phyloP scores from a whole-genome alignment of 2,888 invertebrate species.

The Phalera bucephala region DNA sequence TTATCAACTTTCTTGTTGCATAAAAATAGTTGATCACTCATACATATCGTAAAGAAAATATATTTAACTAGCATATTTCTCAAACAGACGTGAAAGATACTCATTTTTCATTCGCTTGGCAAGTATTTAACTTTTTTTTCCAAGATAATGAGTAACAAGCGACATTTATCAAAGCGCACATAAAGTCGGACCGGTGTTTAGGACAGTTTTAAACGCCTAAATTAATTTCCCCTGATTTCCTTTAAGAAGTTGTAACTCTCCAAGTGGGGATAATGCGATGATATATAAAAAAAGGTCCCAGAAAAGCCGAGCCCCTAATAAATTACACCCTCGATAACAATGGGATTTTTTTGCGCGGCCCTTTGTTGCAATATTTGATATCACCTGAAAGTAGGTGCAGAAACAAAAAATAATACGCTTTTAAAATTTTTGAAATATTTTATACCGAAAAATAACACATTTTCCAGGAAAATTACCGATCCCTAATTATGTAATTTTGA shows the following conservation, averaged over 20 bases:
- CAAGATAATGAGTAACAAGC: constrained; percentile 36
- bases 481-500: too few species aligned
- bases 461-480: too few species aligned
- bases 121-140: constrained; percentile 15
- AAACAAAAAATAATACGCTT: constrained; percentile 22
- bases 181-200: constrained; percentile 68
- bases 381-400: constrained; percentile 70
- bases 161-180: constrained; percentile 68
- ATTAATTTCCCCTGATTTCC: constrained; percentile 82
- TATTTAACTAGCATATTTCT: background rate
- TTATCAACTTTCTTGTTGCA: too few species aligned
- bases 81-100: background rate
- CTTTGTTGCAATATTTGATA: constrained; percentile 83
- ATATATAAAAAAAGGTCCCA: constrained; percentile 83
- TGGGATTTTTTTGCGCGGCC: constrained; percentile 78
- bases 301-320: constrained; percentile 77
- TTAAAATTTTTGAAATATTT: constrained; percentile 7
- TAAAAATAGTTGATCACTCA: too few species aligned
- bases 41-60: too few species aligned
- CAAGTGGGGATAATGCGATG: constrained; percentile 82
- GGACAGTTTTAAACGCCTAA: constrained; percentile 80
- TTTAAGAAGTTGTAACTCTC: constrained; percentile 83
- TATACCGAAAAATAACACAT: too few species aligned
- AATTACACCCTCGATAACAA: constrained; percentile 84
- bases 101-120: background rate